These are phyloP conservation scores for Copsychus sechellarum DNA, from an alignment of 2,113 vertebrate species.

Conservation along the genomic window DNA sequence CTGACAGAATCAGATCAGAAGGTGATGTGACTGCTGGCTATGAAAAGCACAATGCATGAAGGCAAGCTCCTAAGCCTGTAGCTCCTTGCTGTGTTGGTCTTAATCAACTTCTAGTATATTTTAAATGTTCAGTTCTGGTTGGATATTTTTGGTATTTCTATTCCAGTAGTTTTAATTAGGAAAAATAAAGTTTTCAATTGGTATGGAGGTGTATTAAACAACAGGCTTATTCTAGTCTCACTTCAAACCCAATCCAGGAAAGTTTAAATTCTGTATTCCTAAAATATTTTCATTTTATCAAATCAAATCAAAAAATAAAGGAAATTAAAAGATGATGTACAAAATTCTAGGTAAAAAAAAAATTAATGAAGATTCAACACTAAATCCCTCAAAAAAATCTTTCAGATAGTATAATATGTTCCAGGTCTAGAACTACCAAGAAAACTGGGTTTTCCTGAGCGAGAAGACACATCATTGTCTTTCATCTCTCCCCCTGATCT, in stretches of 20 bases:
- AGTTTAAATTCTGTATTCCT: not conserved
- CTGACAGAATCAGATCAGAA: slow-evolving; percentile 50
- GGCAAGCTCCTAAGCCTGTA: not conserved
- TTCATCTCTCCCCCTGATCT: not conserved
- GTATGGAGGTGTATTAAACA: not conserved
- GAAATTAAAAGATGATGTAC: not conserved
- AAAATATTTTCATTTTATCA: not conserved
- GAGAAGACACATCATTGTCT: not conserved
- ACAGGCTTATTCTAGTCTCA: not conserved
- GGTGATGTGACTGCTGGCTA: slow-evolving; percentile 45
- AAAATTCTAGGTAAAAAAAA: not conserved
- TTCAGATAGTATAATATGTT: not conserved
- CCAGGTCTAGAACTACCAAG: not conserved
- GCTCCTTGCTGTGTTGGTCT: not conserved
- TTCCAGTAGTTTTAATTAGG: not conserved
- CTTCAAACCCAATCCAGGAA: not conserved
- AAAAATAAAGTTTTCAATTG: not conserved
- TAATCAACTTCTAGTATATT: not conserved
- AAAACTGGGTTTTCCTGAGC: not conserved
- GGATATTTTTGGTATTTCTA: not conserved
- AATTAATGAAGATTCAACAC: not conserved
- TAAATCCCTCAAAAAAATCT: not conserved
- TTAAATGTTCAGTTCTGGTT: not conserved
- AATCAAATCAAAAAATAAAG: not conserved
- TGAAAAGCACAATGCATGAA: slow-evolving; percentile 2